Conservation (phyloP, 2,113 vertebrate species). For the Uria aalge region DNA sequence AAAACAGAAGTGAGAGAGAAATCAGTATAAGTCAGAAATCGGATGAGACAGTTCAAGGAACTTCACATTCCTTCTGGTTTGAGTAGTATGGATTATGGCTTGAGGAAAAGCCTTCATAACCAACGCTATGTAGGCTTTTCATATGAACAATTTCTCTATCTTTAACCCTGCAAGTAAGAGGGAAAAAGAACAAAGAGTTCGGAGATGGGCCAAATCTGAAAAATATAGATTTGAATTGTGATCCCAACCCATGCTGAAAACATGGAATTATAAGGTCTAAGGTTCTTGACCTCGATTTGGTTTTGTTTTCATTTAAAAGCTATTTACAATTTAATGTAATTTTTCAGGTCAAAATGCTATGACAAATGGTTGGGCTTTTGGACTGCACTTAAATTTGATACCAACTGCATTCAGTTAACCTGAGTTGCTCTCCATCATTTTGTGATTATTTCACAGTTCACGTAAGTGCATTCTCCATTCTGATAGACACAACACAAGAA, state of each 20-base stretch:
- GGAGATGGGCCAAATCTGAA: not conserved
- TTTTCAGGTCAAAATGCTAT: not conserved
- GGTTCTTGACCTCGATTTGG: not conserved
- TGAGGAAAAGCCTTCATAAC: not conserved
- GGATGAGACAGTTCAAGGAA: not conserved
- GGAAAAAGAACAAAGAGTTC: not conserved
- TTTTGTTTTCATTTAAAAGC: not conserved
- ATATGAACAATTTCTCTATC: not conserved
- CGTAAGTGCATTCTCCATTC: not conserved
- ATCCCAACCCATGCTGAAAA: not conserved
- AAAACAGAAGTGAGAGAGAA: not conserved
- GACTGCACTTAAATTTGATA: not conserved
- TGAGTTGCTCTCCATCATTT: not conserved
- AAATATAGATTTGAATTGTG: not conserved
- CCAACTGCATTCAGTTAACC: not conserved
- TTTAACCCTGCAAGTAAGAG: not conserved
- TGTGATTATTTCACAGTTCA: not conserved
- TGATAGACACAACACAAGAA: not conserved
- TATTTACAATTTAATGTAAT: not conserved
- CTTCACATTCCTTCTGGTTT: not conserved
- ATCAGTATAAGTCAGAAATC: not conserved
- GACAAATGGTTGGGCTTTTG: not conserved
- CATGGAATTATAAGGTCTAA: not conserved
- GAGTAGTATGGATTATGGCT: not conserved
- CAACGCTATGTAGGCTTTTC: not conserved